A percentile compares a stretch with the other conserved stretches of the same genome.
These are phyloP conservation scores for Leptopilina clavipes DNA, from an alignment of 1,140 invertebrate species.

Conservation along the genomic window DNA sequence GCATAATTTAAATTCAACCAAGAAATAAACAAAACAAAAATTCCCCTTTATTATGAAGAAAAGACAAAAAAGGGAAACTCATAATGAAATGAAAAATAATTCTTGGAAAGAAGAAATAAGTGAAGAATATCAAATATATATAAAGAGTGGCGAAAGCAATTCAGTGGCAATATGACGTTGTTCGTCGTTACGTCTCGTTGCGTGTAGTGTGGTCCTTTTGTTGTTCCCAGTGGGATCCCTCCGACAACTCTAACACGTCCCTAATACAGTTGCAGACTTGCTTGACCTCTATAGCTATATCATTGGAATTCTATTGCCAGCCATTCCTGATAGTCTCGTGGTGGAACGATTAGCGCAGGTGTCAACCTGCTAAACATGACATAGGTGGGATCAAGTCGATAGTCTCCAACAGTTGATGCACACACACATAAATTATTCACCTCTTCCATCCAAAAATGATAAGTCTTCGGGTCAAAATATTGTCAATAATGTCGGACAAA, in stretches of 20 bases:
- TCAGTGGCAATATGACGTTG: conserved; percentile 67
- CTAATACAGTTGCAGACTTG: conserved; percentile 70
- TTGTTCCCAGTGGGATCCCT: conserved; percentile 63
- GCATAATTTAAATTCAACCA: not conserved
- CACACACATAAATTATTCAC: too few relatives aligned
- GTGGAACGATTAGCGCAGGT: conserved; percentile 64
- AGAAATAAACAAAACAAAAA: not conserved
- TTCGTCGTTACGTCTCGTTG: conserved; percentile 63
- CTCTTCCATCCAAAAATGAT: too few relatives aligned
- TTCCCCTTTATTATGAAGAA: not conserved
- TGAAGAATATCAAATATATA: not conserved
- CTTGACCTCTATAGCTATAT: conserved; percentile 55
- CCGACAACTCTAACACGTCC: conserved; percentile 70
- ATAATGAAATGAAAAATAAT: not conserved
- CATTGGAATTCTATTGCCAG: conserved; percentile 40
- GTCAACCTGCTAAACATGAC: conserved; percentile 56
- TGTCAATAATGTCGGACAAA: too few relatives aligned
- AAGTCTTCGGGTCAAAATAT: too few relatives aligned
- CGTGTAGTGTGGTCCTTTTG: conserved; percentile 69
- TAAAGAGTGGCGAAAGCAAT: conserved; percentile 57
- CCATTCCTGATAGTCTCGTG: conserved; percentile 59
- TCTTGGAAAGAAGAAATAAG: conserved; percentile 36
- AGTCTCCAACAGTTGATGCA: conserved; percentile 21
- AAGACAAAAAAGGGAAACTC: not conserved
- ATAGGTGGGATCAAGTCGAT: conserved; percentile 38